These are phyloP conservation scores for Lepisosteus osseus DNA, from an alignment of 2,113 vertebrate species.

Conservation along the genomic window DNA sequence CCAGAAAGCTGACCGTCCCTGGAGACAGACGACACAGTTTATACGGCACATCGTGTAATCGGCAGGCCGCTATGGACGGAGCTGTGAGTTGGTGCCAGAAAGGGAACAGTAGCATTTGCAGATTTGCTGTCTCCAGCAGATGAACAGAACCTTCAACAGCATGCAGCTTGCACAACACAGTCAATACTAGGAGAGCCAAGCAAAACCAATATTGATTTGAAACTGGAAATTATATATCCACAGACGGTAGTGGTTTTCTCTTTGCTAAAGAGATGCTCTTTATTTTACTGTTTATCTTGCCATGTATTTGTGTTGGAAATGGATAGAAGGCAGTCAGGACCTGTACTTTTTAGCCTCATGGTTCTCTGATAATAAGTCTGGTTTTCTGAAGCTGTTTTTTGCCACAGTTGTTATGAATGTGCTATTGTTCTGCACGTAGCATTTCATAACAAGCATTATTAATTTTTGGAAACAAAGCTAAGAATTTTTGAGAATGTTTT, in stretches of 20 bases:
- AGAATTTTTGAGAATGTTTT: too few relatives aligned
- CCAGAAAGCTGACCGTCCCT: too few relatives aligned
- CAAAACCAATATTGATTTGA: conserved; percentile 30
- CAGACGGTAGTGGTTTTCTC: background rate
- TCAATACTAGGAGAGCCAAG: conserved; percentile 23
- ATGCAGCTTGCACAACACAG: conserved; percentile 20
- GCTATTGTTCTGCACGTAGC: too few relatives aligned
- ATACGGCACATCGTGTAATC: background rate
- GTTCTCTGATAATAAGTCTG: background rate
- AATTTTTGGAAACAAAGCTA: too few relatives aligned
- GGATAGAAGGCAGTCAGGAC: background rate
- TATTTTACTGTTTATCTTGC: background rate
- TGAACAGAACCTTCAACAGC: conserved; percentile 10
- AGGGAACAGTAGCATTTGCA: background rate
- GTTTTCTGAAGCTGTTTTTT: too few relatives aligned
- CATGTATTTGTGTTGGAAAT: background rate
- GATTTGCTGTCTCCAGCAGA: background rate
- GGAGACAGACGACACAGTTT: too few relatives aligned
- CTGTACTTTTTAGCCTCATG: too few relatives aligned
- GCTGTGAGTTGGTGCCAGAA: background rate
- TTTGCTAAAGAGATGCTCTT: background rate
- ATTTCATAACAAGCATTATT: too few relatives aligned
- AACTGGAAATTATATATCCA: conserved; percentile 19
- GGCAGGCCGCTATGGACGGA: background rate
- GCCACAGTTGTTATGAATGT: too few relatives aligned